Evolutionary conservation across 2,113 vertebrate species (phyloP), one percentile per base, ranked within the genome.

Genomic region (Hipposideros armiger): DNA sequence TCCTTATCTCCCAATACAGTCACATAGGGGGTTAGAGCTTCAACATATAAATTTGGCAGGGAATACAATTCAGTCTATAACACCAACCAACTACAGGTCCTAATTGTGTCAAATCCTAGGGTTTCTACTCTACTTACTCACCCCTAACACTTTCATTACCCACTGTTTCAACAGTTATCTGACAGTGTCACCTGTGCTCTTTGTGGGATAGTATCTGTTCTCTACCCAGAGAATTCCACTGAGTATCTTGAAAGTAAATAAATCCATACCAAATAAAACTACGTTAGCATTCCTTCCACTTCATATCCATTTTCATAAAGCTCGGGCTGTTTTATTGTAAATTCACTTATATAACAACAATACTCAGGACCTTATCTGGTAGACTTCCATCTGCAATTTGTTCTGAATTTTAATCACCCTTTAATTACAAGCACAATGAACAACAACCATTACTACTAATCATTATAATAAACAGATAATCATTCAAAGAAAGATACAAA

Each of bases 401-500:
- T 60, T 97, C 87, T 89, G 32, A 88, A 94, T 28, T 85, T 73
- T 81, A 90, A 66, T 83, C 47, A 95, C 7, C 50, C 24, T 45
- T 95, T 90, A 94, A 90, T 10, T 26, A 3, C 0, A 60, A 96
- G 84, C 26, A 92, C 11, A 83, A 32, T 19, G 5, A 92, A 30
- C 93, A 73, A 76, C 2, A 96, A 86, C 10, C 40, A 67, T 81
- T 66, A 84, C 30, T 92, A 88, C 24, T 81, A 64, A 52, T 81
- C 42, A 91, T n/a, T 67, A 0, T n/a, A 95, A 86, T 19, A 97
- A 84, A 87, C 73, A 97, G 77, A 95, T 30, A 94, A 90, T 32
- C 17, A 92, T 90, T 87, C 86, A 87, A 95, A 82, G 83, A 97
- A 98, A 95, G 1, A 14, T 98, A 98, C 92, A 98, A 98, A 98